phyloP scores from a whole-genome alignment of 2,888 invertebrate species.

The Frankliniella intonsa region DNA sequence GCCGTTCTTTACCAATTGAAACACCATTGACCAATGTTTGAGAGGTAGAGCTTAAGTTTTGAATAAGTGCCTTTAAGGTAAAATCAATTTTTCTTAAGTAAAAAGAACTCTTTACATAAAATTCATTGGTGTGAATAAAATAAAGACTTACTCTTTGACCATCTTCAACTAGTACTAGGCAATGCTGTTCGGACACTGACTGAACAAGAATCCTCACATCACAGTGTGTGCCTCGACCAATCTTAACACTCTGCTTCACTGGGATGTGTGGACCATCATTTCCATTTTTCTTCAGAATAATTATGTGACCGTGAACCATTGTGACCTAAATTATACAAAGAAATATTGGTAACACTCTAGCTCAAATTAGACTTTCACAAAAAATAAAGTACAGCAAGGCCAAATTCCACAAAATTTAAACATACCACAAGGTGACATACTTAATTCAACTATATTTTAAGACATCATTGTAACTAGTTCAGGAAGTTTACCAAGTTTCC shows the following conservation, averaged over 20 bases:
- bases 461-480: too few relatives aligned
- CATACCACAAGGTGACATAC: too few relatives aligned
- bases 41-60: neutral
- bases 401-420: too few relatives aligned
- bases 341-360: neutral
- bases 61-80: neutral
- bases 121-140: neutral
- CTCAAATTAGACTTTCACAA: neutral
- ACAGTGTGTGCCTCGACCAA: constrained; percentile 6
- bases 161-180: neutral
- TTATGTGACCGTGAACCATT: neutral
- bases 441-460: too few relatives aligned
- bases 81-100: neutral
- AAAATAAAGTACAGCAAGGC: neutral
- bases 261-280: neutral
- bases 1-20: neutral
- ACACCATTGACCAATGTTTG: neutral
- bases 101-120: neutral
- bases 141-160: neutral
- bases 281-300: neutral
- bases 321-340: neutral
- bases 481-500: too few relatives aligned
- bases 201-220: neutral
- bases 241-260: neutral
- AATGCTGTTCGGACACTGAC: neutral